Evolutionary conservation across 2,113 vertebrate genomes (phyloP), one percentile per base, ranked within the genome.

Genomic region (Lathamus discolor): DNA sequence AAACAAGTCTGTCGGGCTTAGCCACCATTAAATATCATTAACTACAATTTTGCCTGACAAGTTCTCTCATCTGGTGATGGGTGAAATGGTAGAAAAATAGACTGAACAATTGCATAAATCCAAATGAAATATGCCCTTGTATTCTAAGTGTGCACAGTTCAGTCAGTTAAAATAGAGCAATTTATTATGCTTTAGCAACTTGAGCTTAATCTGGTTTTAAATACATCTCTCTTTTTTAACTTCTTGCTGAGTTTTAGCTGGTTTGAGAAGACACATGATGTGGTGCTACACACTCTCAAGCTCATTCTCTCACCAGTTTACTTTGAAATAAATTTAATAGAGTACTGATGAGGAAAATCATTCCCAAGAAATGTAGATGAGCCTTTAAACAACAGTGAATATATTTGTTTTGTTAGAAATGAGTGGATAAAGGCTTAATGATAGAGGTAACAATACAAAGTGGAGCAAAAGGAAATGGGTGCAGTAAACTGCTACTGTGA

Each of bases 11-110:
- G 29, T 97, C 2, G 7, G 93, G 88, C 94, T 95, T 96, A 92
- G 88, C 91, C 89, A 89, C 95, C 96, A 97, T 97, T 98, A 98
- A 96, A 96, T 92, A 96, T 91, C 96, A 97, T 98, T 98, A 97
- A 95, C 86, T 95, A 90, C 96, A 97, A 98, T 97, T 97, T 97
- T 95, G 91, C 76, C 93, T 97, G 97, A 98, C 96, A 98, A 96
- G 92, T 93, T 97, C 89, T 92, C 92, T 97, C 95, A 91, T 97
- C 93, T 95, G 88, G 89, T 97, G 97, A 96, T 95, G 92, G 94
- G 89, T 93, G 84, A 97, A 97, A 96, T 92, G 87, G 59, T 95
- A 93, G 94, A 79, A 96, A 97, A 97, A 93, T 95, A 66, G 49
- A 92, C 94, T 96, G 95, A 97, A 96, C 97, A 97, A 96, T 96